A percentile compares a stretch with the other conserved stretches of the same genome.
These are phyloP conservation scores for Drosophila micromelanica DNA, from an alignment of 1,140 invertebrate genomes.

Conservation along the genomic window DNA sequence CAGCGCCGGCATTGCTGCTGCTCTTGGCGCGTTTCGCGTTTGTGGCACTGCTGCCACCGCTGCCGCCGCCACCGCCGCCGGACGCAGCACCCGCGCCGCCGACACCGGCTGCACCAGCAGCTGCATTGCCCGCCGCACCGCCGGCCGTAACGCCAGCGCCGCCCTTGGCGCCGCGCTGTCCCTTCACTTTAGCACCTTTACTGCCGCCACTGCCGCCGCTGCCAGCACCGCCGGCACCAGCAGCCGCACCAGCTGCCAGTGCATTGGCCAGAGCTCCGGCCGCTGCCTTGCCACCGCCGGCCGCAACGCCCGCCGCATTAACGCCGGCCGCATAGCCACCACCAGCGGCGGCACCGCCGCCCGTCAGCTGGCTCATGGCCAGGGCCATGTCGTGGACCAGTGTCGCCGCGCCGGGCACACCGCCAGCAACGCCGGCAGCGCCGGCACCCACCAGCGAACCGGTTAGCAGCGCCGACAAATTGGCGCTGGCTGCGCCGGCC, in stretches of 20 bases:
- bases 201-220: constrained; percentile 74
- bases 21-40: constrained; percentile 84
- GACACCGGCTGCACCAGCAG: constrained; percentile 46
- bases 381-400: constrained; percentile 64
- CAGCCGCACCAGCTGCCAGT: constrained; percentile 66
- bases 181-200: constrained; percentile 86
- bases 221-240: constrained; percentile 54
- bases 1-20: constrained; percentile 61
- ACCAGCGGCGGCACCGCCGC: constrained; percentile 54
- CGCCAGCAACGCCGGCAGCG: constrained; percentile 49
- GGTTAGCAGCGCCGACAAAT: constrained; percentile 57
- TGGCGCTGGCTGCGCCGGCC: constrained; percentile 44
- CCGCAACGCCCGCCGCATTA: constrained; percentile 35
- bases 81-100: constrained; percentile 50
- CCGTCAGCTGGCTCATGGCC: constrained; percentile 60
- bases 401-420: constrained; percentile 36
- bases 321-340: constrained; percentile 43
- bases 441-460: constrained; percentile 61
- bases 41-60: constrained; percentile 53
- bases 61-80: constrained; percentile 43
- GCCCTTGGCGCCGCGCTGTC: constrained; percentile 84
- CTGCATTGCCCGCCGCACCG: constrained; percentile 50
- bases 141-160: constrained; percentile 43
- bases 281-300: constrained; percentile 62
- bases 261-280: constrained; percentile 56